These are phyloP conservation scores for Sarcophaga peregrina DNA, from an alignment of 1,140 invertebrate genomes.

Conservation along the genomic window DNA sequence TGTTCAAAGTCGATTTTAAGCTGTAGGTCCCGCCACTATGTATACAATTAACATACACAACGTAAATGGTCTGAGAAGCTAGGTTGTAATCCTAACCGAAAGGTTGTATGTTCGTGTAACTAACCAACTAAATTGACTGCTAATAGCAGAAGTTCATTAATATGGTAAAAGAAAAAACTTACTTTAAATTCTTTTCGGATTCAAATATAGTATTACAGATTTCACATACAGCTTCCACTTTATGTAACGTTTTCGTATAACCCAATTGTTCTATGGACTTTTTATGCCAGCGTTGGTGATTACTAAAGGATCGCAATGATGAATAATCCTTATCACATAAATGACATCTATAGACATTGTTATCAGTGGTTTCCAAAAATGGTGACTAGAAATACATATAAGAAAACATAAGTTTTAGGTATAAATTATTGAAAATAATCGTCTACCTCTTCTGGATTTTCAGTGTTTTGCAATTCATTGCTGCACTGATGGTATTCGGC, in stretches of 20 bases:
- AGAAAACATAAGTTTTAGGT: not conserved
- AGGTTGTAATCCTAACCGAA: no score
- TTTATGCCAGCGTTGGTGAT: slow-evolving; percentile 25
- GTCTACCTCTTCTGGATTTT: not conserved
- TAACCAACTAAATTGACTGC: no score
- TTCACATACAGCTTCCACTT: slow-evolving; percentile 65
- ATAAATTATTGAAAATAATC: not conserved
- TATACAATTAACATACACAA: no score
- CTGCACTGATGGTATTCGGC: slow-evolving; percentile 57
- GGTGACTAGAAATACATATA: not conserved
- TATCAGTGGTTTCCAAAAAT: not conserved
- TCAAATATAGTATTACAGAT: slow-evolving; percentile 75
- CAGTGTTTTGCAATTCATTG: not conserved
- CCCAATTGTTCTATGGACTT: not conserved
- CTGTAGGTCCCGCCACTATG: no score
- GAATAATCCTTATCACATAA: slow-evolving; percentile 21
- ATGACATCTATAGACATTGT: slow-evolving; percentile 8
- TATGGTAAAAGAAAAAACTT: not conserved
- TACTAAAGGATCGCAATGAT: not conserved
- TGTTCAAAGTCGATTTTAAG: no score
- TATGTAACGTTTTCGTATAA: not conserved
- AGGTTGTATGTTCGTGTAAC: no score
- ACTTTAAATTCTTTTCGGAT: slow-evolving; percentile 70
- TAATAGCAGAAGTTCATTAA: no score
- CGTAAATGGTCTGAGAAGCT: no score